Percentiles rank a stretch among this genome's conserved stretches.
These are phyloP conservation scores for Globodera ellingtonae DNA, from an alignment of 1,140 invertebrate genomes.

Conservation along the genomic window DNA sequence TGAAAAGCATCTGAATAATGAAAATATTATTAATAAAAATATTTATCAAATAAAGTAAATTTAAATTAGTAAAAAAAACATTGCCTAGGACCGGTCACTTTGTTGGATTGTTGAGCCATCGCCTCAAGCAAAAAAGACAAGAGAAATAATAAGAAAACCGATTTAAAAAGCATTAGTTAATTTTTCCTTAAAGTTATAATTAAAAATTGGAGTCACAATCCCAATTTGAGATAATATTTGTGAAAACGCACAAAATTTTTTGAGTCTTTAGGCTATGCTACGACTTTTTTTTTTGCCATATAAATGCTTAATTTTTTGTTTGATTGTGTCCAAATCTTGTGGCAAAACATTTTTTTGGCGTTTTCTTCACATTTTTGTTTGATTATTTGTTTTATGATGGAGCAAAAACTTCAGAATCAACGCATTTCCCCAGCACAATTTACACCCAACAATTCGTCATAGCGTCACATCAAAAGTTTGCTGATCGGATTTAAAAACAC, in stretches of 20 bases:
- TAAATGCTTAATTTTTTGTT: background rate
- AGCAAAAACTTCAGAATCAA: no score
- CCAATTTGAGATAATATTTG: no score
- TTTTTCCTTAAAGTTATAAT: no score
- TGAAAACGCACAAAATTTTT: no score
- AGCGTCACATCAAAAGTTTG: background rate
- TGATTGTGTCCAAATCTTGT: background rate
- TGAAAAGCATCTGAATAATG: background rate
- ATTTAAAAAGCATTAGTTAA: background rate
- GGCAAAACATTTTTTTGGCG: no score
- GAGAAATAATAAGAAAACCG: background rate
- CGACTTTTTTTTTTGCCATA: no score
- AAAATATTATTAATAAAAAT: background rate
- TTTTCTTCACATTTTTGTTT: background rate
- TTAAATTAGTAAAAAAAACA: background rate
- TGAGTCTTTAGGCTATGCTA: no score
- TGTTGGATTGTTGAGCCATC: background rate
- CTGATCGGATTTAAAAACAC: background rate
- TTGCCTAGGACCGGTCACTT: background rate
- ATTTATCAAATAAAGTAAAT: background rate
- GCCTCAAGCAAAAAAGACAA: background rate
- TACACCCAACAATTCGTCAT: background rate
- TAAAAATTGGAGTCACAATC: no score
- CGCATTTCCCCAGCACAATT: no score
- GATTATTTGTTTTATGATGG: background rate